Percentiles rank a stretch among this genome's conserved stretches.
Conservation (phyloP, 1,140 invertebrate genomes). For the Globodera rostochiensis region DNA sequence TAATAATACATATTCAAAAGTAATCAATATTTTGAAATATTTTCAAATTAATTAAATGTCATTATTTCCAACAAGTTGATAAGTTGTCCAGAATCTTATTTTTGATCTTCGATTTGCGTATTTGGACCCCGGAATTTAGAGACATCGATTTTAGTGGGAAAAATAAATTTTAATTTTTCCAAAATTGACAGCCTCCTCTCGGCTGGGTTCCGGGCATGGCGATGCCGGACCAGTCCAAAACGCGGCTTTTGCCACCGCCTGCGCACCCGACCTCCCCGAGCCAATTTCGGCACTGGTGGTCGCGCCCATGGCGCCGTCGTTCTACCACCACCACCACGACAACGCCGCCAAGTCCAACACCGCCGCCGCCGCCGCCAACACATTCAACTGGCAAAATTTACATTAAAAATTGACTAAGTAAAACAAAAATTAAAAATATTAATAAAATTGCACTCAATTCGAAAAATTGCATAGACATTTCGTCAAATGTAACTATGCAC, state of each 20-base stretch:
- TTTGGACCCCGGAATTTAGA: too few species aligned
- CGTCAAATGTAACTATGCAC: conserved; percentile 10
- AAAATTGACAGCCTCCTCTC: conserved; percentile 43
- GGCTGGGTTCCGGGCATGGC: conserved; percentile 64
- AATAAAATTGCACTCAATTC: background rate
- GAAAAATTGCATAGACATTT: conserved; percentile 2
- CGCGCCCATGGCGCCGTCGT: conserved; percentile 24
- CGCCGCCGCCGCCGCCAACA: conserved; percentile 5
- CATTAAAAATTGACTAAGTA: background rate
- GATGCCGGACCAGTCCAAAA: conserved; percentile 55
- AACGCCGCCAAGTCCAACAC: conserved; percentile 18
- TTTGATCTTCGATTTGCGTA: too few species aligned
- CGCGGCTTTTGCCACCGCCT: conserved; percentile 48
- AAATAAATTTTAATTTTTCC: background rate
- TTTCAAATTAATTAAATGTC: too few species aligned
- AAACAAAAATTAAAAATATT: background rate
- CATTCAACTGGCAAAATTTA: background rate
- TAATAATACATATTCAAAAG: too few species aligned
- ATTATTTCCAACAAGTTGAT: too few species aligned
- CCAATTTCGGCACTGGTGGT: conserved; percentile 26
- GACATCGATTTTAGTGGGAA: too few species aligned
- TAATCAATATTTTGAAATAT: too few species aligned
- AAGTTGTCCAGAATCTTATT: too few species aligned
- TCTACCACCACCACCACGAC: conserved; percentile 6
- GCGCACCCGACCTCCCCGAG: conserved; percentile 17